These are phyloP conservation scores for Atrichornis clamosus DNA, from an alignment of 2,113 vertebrate genomes.

Conservation along the genomic window DNA sequence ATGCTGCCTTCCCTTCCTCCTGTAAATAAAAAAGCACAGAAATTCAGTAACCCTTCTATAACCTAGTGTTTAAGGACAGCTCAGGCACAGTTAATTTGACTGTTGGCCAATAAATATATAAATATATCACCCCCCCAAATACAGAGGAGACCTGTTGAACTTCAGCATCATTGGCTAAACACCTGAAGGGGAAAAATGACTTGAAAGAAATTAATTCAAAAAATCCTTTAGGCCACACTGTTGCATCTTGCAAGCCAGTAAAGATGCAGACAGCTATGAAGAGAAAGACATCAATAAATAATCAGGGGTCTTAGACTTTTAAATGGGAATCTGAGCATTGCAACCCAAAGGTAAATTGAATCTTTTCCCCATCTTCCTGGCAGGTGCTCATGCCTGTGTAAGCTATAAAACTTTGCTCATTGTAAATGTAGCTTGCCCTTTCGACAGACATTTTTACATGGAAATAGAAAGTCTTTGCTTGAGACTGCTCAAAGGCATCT, in stretches of 20 bases:
- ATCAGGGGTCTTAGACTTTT: constrained; percentile 91
- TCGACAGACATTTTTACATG: constrained; percentile 68
- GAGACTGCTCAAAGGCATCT: constrained; percentile 39
- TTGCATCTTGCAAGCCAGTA: constrained; percentile 70
- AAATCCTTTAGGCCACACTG: constrained; percentile 84
- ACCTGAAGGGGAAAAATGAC: constrained; percentile 73
- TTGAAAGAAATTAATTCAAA: constrained; percentile 86
- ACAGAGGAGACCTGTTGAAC: constrained; percentile 36
- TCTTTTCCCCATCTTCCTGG: constrained; percentile 66
- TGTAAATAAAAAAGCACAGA: constrained; percentile 57
- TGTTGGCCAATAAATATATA: constrained; percentile 8
- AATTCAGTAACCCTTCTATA: background rate
- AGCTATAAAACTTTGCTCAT: constrained; percentile 58
- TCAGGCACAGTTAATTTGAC: constrained; percentile 53
- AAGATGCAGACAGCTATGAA: constrained; percentile 81
- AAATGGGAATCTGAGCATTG: constrained; percentile 90
- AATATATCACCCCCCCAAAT: background rate
- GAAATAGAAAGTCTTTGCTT: constrained; percentile 69
- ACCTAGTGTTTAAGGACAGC: constrained; percentile 3
- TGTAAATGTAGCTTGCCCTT: constrained; percentile 67
- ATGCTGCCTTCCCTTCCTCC: background rate
- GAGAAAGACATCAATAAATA: constrained; percentile 97
- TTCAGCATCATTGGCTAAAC: constrained; percentile 30
- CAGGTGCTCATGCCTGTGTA: constrained; percentile 47
- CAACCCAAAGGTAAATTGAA: constrained; percentile 87